Conservation (phyloP, 2,888 invertebrate species). For the Cataglyphis livida region DNA sequence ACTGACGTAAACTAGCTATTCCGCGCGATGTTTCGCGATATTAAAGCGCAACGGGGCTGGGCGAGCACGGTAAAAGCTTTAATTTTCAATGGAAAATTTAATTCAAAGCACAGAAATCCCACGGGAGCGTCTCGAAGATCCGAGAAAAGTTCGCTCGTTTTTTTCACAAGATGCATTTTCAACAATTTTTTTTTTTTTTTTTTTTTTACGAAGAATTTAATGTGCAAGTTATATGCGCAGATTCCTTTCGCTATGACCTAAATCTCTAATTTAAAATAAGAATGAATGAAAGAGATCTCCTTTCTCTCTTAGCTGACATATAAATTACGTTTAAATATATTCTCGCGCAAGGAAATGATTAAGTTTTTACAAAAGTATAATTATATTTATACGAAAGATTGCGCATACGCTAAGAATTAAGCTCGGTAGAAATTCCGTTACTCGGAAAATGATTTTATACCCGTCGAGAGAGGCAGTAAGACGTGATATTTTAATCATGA, state of each 20-base stretch:
- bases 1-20: constrained; percentile 49
- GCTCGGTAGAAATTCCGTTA: neutral
- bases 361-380: constrained; percentile 17
- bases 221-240: constrained; percentile 16
- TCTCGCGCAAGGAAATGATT: constrained; percentile 12
- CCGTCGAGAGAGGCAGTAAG: constrained; percentile 9
- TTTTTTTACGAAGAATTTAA: constrained; percentile 4
- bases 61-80: constrained; percentile 27
- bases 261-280: constrained; percentile 33
- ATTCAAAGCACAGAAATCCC: constrained; percentile 43
- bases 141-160: constrained; percentile 19
- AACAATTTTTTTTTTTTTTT: constrained; percentile 1
- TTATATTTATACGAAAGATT: constrained; percentile 32
- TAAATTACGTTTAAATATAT: constrained; percentile 25
- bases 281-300: neutral
- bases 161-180: constrained; percentile 24
- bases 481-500: constrained; percentile 40
- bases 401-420: neutral
- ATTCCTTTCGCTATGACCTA: constrained; percentile 21
- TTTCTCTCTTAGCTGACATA: neutral
- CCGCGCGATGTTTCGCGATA: constrained; percentile 45
- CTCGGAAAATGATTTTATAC: constrained; percentile 15
- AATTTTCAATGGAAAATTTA: constrained; percentile 48
- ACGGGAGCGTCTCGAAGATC: constrained; percentile 31
- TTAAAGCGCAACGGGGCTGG: constrained; percentile 32